Base-by-base conservation (phyloP, 2,888 invertebrate genomes). In the Myopa tessellatipennis region DNA sequence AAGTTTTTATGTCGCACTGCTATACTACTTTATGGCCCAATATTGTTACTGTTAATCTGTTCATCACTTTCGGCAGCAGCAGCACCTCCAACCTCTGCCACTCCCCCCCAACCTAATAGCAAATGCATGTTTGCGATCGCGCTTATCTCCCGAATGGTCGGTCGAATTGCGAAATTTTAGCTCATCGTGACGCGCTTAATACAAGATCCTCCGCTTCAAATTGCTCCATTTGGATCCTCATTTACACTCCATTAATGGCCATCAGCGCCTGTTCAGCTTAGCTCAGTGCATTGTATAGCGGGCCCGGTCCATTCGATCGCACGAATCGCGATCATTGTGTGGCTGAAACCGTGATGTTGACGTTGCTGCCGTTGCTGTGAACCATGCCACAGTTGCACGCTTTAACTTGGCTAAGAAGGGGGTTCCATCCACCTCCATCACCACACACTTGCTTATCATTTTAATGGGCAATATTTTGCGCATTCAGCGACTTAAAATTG, bases 171-270 rank as follows among this genome's bases (percentile, higher is more conserved):
- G 7, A 12, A 70, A 70, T 36, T 52, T 67, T 55, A 52, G 52
- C 73, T 58, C 58, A 58, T 74, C 79, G 52, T 76, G 50, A 18
- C 12, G 38, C 52, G 68, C 69, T 75, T 40, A 68, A 75, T 75
- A 34, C 75, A 69, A 40, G 26, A 58, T n/a, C 16, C 16, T 40
- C 26, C 40, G 40, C n/a, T 40, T 36, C 4, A 69, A 69, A 77
- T 72, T 58, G 55, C 73, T 69, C 63, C 58, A 77, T 77, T 73
- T 68, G 50, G 45, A 45, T 79, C 71, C 77, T 79, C 81, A 80
- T 83, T 84, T 82, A 84, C 82, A 84, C 80, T 80, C 82, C 81
- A 81, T 84, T 85, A 85, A 85, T 84, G 83, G 82, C 83, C 85
- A 85, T 84, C 84, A 81, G 36, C 50, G 74, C 74, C 55, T 50